Evolutionary conservation across 2,797 vertebrate species (phyloP), one percentile per base, ranked within the genome.

Genomic region (Selene dorsalis): DNA sequence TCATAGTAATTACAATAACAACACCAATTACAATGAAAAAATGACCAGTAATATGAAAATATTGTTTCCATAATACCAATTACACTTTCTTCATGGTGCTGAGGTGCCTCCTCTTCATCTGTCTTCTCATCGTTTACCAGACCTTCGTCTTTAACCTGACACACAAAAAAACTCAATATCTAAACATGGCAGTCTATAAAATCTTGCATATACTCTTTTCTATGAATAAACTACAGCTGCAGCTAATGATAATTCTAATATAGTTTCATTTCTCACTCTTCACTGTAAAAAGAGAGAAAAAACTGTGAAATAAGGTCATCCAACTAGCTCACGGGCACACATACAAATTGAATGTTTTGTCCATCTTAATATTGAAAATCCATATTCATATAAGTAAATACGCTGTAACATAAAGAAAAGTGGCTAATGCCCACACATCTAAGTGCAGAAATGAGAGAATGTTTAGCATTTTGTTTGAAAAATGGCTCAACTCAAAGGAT

Each of bases 71-170:
- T 12, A 30, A 56, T 94, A 96, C 96, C 95, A 53, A 92, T 48
- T 10, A 94, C 75, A 57, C 88, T 93, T 56, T 95, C 92, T 75
- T 94, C 91, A 63, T 88, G 69, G 20, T 65, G 87, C 32, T 86
- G 82, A 70, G 43, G 57, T 4, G 66, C 47, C 50, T 91, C 88
- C 52, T 93, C 76, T 48, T 93, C 87, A 24, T 94, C 90, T 22
- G 82, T 86, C 66, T 90, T 87, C 43, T 93, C 91, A 47, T 91
- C 82, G 38, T 91, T 85, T 39, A 79, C 26, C 48, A 96, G 84
- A 64, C 78, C 88, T 11, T 95, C 88, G 50, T 96, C 96, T 89
- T 92, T 93, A 64, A 97, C 91, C 96, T 97, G 84, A 77, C 10
- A 88, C 30, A 84, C 1, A 32, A n/a, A 10, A 78, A 67, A 69